Conservation (phyloP, 2,888 invertebrate genomes). For the Phyto melanocephala region DNA sequence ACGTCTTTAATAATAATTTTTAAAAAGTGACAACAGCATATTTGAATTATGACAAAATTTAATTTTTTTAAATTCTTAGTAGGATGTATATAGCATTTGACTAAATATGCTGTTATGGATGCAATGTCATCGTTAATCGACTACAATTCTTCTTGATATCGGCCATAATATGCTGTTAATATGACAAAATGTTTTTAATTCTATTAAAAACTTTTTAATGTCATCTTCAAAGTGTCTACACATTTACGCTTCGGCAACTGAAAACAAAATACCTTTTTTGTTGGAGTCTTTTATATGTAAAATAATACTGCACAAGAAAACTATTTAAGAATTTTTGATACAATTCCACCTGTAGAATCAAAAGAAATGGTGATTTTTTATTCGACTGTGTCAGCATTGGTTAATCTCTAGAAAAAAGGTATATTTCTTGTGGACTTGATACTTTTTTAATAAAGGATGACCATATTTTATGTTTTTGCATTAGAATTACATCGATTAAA, state of each 20-base stretch:
- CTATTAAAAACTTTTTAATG: neutral
- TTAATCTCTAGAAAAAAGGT: neutral
- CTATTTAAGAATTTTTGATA: neutral
- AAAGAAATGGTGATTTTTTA: neutral
- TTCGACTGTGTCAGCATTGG: neutral
- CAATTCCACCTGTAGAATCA: neutral
- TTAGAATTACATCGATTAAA: neutral
- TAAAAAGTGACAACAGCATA: neutral
- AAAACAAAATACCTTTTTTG: neutral
- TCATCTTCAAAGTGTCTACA: neutral
- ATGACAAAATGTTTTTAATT: neutral
- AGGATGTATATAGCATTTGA: neutral
- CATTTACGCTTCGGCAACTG: neutral
- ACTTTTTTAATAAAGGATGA: neutral
- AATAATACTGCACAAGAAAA: neutral
- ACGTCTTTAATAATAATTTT: neutral
- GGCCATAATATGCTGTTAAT: neutral
- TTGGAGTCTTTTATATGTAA: neutral
- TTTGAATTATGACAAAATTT: neutral
- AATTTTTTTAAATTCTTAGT: neutral
- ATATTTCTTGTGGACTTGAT: neutral
- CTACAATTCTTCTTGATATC: neutral
- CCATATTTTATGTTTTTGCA: conserved; percentile 8
- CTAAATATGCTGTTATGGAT: neutral
- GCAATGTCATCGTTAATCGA: neutral